A percentile compares a stretch with the other conserved stretches of the same genome.
Conservation (phyloP, 2,113 vertebrate genomes). For the Menidia beryllina region DNA sequence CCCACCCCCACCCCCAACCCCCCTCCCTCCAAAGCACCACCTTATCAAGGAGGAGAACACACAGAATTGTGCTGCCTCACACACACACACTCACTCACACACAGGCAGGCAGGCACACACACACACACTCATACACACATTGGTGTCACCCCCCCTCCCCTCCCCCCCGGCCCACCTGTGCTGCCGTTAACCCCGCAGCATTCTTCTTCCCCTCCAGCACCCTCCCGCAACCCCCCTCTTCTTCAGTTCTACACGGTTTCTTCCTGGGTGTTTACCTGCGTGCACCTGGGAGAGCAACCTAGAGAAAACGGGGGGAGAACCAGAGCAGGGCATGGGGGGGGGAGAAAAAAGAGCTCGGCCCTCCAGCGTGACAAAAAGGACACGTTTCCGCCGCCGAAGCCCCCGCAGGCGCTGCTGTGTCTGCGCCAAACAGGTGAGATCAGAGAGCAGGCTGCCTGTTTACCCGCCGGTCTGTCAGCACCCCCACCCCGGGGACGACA, state of each 20-base stretch:
- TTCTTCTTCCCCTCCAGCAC: slow-evolving; percentile 21
- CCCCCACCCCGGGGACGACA: slow-evolving; percentile 55
- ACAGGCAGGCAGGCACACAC: too few species aligned
- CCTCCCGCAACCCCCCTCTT: slow-evolving; percentile 8
- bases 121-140: too few species aligned
- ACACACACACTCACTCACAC: slow-evolving; percentile 15
- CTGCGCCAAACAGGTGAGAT: slow-evolving; percentile 77
- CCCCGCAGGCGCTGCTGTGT: slow-evolving; percentile 61
- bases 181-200: slow-evolving; percentile 53
- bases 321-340: not conserved
- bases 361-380: slow-evolving; percentile 57
- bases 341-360: slow-evolving; percentile 5
- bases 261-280: slow-evolving; percentile 65
- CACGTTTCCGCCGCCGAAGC: slow-evolving; percentile 61
- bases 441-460: slow-evolving; percentile 72
- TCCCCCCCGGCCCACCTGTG: slow-evolving; percentile 63
- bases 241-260: not conserved
- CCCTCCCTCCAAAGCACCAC: slow-evolving; percentile 58
- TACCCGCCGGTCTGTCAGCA: slow-evolving; percentile 76
- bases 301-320: not conserved
- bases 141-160: slow-evolving; percentile 41
- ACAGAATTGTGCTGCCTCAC: slow-evolving; percentile 46
- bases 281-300: slow-evolving; percentile 49
- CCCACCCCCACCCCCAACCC: slow-evolving; percentile 53
- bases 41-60: slow-evolving; percentile 46